Evolutionary conservation across 2,113 vertebrate species (phyloP).

Genomic region (Megalops atlanticus): DNA sequence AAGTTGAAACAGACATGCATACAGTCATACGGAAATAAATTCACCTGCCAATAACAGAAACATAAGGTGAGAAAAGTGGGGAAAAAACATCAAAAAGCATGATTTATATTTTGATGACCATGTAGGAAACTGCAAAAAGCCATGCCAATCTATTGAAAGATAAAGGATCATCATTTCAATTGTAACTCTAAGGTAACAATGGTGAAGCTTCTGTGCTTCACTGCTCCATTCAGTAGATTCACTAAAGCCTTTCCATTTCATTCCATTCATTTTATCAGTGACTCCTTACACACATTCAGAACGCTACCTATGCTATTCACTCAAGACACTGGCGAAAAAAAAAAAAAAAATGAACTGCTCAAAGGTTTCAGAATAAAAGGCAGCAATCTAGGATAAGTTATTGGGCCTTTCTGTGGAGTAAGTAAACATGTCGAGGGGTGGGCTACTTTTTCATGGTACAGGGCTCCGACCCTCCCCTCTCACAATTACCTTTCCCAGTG

Average conservation of each 20-base stretch:
- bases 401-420: constrained; percentile 85
- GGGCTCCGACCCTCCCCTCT: constrained; percentile 89
- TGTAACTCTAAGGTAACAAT: too few species aligned
- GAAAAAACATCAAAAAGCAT: too few species aligned
- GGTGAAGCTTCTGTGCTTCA: background rate
- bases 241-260: background rate
- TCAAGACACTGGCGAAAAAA: background rate
- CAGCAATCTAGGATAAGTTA: constrained; percentile 71
- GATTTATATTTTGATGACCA: too few species aligned
- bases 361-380: background rate
- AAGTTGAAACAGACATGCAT: too few species aligned
- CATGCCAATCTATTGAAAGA: background rate
- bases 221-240: too few species aligned
- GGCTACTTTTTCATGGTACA: constrained; percentile 98
- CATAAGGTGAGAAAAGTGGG: too few species aligned
- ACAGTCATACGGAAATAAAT: too few species aligned
- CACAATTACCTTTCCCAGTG: constrained; percentile 93
- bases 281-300: background rate
- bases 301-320: background rate
- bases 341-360: background rate
- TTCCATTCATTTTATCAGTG: background rate
- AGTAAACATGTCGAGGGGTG: constrained; percentile 99
- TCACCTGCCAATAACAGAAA: too few species aligned
- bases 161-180: background rate
- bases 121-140: too few species aligned